These are phyloP conservation scores for Hyposmocoma kahamanoa DNA, from an alignment of 1,140 invertebrate species.

Conservation along the genomic window DNA sequence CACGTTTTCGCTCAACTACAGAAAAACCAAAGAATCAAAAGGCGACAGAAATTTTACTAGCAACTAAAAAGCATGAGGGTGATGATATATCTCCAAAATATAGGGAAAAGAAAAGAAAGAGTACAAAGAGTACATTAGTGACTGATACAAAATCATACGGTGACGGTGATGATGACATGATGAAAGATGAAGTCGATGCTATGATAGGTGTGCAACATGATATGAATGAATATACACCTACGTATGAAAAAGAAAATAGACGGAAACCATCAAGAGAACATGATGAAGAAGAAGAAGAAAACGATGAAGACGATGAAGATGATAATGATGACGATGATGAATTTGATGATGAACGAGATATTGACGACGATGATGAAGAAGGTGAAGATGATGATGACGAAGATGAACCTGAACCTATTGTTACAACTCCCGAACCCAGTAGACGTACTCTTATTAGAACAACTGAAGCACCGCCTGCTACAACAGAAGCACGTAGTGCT, in stretches of 20 bases:
- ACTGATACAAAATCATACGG: conserved; percentile 59
- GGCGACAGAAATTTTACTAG: conserved; percentile 7
- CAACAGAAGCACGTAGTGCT: conserved; percentile 27
- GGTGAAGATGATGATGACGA: conserved; percentile 15
- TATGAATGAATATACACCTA: conserved; percentile 53
- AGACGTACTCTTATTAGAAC: conserved; percentile 40
- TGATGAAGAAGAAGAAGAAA: conserved; percentile 19
- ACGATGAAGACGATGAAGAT: conserved; percentile 20
- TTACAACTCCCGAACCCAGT: conserved; percentile 42
- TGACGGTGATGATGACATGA: conserved; percentile 49
- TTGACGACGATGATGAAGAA: conserved; percentile 5
- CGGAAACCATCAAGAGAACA: conserved; percentile 12
- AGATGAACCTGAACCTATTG: conserved; percentile 13
- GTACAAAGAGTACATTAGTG: conserved; percentile 49
- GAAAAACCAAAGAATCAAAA: conserved; percentile 5
- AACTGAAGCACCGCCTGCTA: conserved; percentile 39
- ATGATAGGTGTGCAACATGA: conserved; percentile 52
- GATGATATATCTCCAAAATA: conserved; percentile 34
- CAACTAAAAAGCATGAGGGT: conserved; percentile 8
- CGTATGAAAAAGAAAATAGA: conserved; percentile 46
- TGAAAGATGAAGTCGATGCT: conserved; percentile 51
- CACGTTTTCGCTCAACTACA: conserved; percentile 35
- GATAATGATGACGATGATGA: conserved; percentile 19
- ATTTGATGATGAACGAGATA: conserved; percentile 12
- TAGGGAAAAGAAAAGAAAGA: conserved; percentile 57